A percentile compares a stretch with the other conserved stretches of the same genome.
These are phyloP conservation scores for Ciconia nigra DNA, from an alignment of 2,797 vertebrate genomes.

Conservation along the genomic window DNA sequence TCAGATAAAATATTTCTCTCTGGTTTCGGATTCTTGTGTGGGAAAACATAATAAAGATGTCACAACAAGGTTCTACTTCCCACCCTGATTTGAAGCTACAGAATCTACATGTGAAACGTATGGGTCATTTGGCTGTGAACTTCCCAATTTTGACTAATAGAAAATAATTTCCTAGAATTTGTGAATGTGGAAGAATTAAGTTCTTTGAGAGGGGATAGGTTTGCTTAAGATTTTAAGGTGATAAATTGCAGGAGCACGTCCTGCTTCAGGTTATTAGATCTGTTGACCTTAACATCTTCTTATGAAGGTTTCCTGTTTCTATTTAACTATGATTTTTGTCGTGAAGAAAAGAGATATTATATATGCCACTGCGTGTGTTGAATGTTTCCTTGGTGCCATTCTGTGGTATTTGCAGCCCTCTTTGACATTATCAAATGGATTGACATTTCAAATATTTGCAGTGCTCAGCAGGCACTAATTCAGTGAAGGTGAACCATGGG, in stretches of 20 bases:
- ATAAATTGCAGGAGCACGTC: not conserved
- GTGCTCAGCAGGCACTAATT: conserved; percentile 85
- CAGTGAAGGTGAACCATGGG: conserved; percentile 80
- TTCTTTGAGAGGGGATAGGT: not conserved
- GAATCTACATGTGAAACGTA: not conserved
- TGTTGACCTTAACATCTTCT: conserved; percentile 57
- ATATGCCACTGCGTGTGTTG: conserved; percentile 66
- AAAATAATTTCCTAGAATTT: conserved; percentile 37
- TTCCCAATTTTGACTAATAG: not conserved
- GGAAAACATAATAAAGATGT: not conserved
- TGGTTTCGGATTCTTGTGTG: not conserved
- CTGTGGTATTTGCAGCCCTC: conserved; percentile 80
- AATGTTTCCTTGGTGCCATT: conserved; percentile 76
- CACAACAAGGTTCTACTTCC: not conserved
- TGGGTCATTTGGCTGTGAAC: not conserved
- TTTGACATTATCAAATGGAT: conserved; percentile 90
- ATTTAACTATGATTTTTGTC: conserved; percentile 62
- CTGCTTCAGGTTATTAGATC: conserved; percentile 63
- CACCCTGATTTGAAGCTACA: not conserved
- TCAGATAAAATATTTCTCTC: not conserved
- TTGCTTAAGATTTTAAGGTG: conserved; percentile 24
- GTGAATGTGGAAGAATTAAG: not conserved
- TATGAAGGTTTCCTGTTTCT: conserved; percentile 24
- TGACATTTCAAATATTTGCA: conserved; percentile 94
- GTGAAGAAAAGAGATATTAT: conserved; percentile 69